Evolutionary conservation across 1,140 invertebrate genomes (phyloP), one percentile per base, ranked within the genome.

Genomic region (Varroa destructor): DNA sequence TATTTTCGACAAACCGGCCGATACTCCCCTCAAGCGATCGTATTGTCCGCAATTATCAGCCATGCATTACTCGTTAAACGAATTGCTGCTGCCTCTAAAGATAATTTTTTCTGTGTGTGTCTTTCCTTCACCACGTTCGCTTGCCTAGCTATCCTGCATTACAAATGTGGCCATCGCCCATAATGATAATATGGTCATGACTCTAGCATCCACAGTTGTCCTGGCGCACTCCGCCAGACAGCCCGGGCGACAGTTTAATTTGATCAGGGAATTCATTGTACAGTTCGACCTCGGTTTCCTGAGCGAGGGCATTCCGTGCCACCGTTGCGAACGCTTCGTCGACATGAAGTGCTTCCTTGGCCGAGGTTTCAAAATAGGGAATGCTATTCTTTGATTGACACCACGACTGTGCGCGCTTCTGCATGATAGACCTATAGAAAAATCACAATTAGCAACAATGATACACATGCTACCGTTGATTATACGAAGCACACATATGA

Each of bases 281-380:
- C 51, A 96, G 82, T 79, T 97, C 93, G 74, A 91, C 87, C 81
- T 89, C 84, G 56, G 81, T 82, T 75, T 86, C 92, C 81, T 96
- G 92, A 56, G 92, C 92, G 76, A 97, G 81, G 71, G 94, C 95
- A 84, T 96, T 96, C 78, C 92, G 90, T 42, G 94, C 95, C 79
- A 99, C 96, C 70, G 92, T 93, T 81, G 96, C 79, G 83, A 99
- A 98, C 76, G 94, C 95, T 81, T 96, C 87, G 81, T 98, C 95
- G 57, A 99, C 94, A 79, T 97, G 97, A 73, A 96, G 88, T 70
- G 91, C 93, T 80, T 98, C 94, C 83, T 98, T 98, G 76, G 95
- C 95, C 82, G 90, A 93, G 51, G 94, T 98, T 83, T 99, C 95
- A 82, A 97, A 99, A 80, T 97, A 98, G 56, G 95, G 95, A 79